phyloP scores from a whole-genome alignment of 2,113 vertebrate genomes.

The Numenius arquata region DNA sequence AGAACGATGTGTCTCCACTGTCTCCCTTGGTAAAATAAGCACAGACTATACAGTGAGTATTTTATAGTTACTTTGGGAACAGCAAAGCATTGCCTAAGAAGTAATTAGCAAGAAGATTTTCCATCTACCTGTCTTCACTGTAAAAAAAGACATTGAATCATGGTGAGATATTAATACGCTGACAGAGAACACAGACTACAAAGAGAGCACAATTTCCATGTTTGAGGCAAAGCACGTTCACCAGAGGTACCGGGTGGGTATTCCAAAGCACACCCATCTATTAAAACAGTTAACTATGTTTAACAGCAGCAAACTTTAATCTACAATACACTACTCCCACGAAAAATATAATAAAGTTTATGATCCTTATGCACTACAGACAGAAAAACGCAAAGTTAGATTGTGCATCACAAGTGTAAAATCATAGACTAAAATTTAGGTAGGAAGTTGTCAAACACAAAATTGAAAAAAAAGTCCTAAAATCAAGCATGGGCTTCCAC shows the following conservation, averaged over 20 bases:
- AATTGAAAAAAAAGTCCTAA: not conserved
- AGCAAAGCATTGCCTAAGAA: not conserved
- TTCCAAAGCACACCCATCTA: not conserved
- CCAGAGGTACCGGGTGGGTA: not conserved
- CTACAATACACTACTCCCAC: not conserved
- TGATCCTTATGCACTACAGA: not conserved
- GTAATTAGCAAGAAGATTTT: slow-evolving; percentile 8
- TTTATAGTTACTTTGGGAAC: slow-evolving; percentile 4
- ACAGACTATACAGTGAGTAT: not conserved
- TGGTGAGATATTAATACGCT: not conserved
- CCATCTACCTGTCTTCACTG: not conserved
- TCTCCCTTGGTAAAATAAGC: not conserved
- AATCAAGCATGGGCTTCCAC: not conserved
- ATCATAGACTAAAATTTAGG: not conserved
- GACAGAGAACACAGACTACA: not conserved
- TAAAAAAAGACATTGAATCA: not conserved
- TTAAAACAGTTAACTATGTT: not conserved
- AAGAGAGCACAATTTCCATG: not conserved
- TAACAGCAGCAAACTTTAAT: not conserved
- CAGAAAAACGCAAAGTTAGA: not conserved
- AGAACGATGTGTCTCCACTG: not conserved
- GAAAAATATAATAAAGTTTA: not conserved
- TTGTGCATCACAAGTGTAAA: not conserved
- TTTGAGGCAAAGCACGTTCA: not conserved
- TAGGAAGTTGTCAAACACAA: not conserved